Conservation (phyloP, 2,797 vertebrate species). For the Octomys mimax region DNA sequence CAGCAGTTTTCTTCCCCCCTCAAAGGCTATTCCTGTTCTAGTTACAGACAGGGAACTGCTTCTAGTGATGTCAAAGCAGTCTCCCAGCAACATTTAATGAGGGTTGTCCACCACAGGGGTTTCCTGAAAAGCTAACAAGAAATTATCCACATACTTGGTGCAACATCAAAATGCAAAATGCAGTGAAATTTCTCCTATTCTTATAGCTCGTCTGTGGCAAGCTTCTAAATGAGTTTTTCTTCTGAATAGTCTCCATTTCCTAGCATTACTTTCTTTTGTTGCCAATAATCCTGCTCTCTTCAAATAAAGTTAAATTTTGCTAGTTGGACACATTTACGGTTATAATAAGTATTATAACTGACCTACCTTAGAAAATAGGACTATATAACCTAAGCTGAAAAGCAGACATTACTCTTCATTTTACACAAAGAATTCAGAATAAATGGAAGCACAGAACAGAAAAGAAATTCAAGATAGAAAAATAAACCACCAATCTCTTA, state of each 20-base stretch:
- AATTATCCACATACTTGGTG: conserved; percentile 85
- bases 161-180: conserved; percentile 80
- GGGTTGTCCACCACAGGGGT: conserved; percentile 91
- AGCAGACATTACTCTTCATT: conserved; percentile 49
- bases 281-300: neutral
- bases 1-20: conserved; percentile 70
- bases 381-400: conserved; percentile 59
- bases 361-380: conserved; percentile 52
- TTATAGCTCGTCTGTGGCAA: conserved; percentile 13
- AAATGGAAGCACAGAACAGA: conserved; percentile 68
- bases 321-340: conserved; percentile 50
- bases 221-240: conserved; percentile 65
- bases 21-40: conserved; percentile 83
- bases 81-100: conserved; percentile 90
- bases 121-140: conserved; percentile 91
- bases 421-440: conserved; percentile 69
- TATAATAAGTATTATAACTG: conserved; percentile 63
- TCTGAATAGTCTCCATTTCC: conserved; percentile 19
- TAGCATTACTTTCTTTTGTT: neutral
- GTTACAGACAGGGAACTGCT: conserved; percentile 87
- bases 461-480: conserved; percentile 68
- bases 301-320: conserved; percentile 70
- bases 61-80: conserved; percentile 89
- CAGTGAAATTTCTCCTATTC: conserved; percentile 81
- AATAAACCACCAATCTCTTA: conserved; percentile 67